These are phyloP conservation scores for Aphelinus atriplicis DNA, from an alignment of 1,140 invertebrate species.

Conservation along the genomic window DNA sequence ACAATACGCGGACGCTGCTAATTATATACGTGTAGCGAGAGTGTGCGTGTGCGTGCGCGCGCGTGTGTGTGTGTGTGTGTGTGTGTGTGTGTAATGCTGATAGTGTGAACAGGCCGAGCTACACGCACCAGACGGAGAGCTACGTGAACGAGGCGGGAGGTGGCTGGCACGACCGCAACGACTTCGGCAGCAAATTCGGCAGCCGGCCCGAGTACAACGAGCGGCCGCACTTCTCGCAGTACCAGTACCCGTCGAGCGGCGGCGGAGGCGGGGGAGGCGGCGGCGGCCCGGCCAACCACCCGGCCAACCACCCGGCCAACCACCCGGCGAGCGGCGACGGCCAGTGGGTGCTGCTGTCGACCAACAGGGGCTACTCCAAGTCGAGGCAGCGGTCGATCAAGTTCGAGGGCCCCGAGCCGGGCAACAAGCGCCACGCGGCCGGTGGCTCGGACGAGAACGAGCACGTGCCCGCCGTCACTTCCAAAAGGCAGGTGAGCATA, in stretches of 20 bases:
- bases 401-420: conserved; percentile 58
- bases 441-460: conserved; percentile 40
- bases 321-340: conserved; percentile 75
- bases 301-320: conserved; percentile 65
- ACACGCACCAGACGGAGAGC: conserved; percentile 37
- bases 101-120: conserved; percentile 35
- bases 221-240: conserved; percentile 59
- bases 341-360: conserved; percentile 80
- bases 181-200: conserved; percentile 46
- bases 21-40: no score
- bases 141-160: conserved; percentile 40
- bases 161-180: conserved; percentile 54
- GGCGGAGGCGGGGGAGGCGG: conserved; percentile 9
- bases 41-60: no score
- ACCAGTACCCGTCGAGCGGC: conserved; percentile 52
- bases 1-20: no score
- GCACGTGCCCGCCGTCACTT: conserved; percentile 53
- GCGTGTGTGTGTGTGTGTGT: no score
- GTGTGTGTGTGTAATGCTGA: no score
- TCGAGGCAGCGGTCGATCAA: conserved; percentile 63
- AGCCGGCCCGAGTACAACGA: conserved; percentile 48
- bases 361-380: conserved; percentile 76
- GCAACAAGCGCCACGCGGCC: conserved; percentile 39
- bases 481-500: conserved; percentile 61
- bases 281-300: conserved; percentile 67